Base-by-base conservation (phyloP, 2,888 invertebrate species). In the Agrenia bidenticulata region DNA sequence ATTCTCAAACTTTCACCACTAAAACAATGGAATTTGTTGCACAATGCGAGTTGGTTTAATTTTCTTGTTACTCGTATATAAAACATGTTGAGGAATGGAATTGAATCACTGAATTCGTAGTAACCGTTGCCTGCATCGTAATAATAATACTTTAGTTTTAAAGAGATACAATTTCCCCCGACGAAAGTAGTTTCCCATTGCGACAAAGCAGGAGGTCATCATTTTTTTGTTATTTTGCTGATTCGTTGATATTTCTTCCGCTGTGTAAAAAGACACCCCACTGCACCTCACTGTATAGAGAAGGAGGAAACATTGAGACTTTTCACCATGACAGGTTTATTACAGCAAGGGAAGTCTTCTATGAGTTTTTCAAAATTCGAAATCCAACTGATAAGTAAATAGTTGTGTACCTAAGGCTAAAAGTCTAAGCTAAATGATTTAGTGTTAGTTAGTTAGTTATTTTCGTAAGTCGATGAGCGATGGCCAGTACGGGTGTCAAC, bases 201-300 rank as follows among this genome's bases (percentile, higher is more conserved):
- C 32, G 11, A 7, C 32, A 32, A 11, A 32, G 32, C 11, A 32
- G 32, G 4, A 11, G 32, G 32, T 32, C 32, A 32, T 32, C 32
- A 11, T 4, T 32, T 32, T 32, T 4, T 32, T 32, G n/a, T n/a
- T n/a, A n/a, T n/a, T 32, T 32, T 32, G 32, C 4, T 32, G 32
- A 32, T 32, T 45, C 45, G 7, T 11, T 51, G 23, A 23, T 24
- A 7, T 7, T 5, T 24, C 19, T 51, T 51, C 51, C 24, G 13
- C 23, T 7, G 32, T 32, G 32, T 32, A 32, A 23, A 23, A 58
- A 58, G 58, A 42, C 49, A 58, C 58, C 58, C 23, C 45, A 58
- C 26, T 45, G 58, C 58, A 58, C 58, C 45, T 58, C 58, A 58
- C 58, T 58, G 45, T 23, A 45, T 2, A 57, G 11, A 57, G n/a